These are phyloP conservation scores for Arenaria interpres DNA, from an alignment of 2,113 vertebrate genomes.

Conservation along the genomic window DNA sequence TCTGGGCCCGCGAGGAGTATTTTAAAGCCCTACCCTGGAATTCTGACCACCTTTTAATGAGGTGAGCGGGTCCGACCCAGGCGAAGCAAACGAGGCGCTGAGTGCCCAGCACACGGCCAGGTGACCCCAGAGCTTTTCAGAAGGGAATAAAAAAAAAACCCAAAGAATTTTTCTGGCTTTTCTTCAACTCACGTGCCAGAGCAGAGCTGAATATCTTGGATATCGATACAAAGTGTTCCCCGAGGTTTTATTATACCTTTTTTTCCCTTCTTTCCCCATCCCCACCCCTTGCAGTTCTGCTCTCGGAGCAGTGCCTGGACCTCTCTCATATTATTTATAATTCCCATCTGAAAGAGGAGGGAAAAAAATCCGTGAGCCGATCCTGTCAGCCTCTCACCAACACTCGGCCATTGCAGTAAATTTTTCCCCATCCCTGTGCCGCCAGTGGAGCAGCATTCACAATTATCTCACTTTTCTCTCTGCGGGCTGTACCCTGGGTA, in stretches of 20 bases:
- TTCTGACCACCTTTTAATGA: neutral
- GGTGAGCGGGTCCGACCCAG: neutral
- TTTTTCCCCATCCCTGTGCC: neutral
- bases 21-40: neutral
- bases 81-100: rapidly evolving
- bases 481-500: rapidly evolving
- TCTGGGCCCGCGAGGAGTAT: rapidly evolving
- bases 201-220: neutral
- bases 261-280: neutral
- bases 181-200: neutral
- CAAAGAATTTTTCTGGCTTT: neutral
- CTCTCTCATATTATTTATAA: neutral
- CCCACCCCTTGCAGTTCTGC: neutral
- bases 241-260: neutral
- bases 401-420: rapidly evolving
- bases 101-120: neutral
- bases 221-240: neutral
- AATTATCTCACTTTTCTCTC: neutral
- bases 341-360: neutral
- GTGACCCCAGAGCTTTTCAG: neutral
- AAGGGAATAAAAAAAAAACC: neutral
- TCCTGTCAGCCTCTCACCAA: neutral
- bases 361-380: neutral
- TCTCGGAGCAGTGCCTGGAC: neutral
- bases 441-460: neutral